Base-by-base conservation (phyloP, 1,140 invertebrate genomes). In the Pseudomyrmex dendroicus region DNA sequence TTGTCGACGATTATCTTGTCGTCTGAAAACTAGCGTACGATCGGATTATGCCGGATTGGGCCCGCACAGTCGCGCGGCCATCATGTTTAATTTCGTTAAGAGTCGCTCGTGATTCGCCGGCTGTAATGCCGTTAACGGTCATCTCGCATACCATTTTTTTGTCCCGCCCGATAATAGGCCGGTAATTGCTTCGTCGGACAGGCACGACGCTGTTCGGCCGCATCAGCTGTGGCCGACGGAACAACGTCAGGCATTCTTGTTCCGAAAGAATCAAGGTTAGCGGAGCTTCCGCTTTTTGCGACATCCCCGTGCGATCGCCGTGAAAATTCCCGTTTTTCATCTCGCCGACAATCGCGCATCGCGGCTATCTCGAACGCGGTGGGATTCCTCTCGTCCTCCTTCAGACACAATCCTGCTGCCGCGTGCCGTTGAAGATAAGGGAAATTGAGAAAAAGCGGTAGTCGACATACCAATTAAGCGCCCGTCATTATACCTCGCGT, bases 321-420 rank as follows among this genome's bases (percentile, higher is more conserved):
- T 89, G 85, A 90, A 90, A 90, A 90, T 90, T 84, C 82, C 61
- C 73, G 61, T 89, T 90, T 77, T 86, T 84, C 76, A 76, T 70
- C 61, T 20, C 48, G 22, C 62, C 61, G 70, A 63, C 72, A 22
- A 80, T 82, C 62, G 17, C 22, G 17, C 59, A 44, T 22, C 13
- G 2, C 46, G 70, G 0, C 57, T 70, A 83, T 87, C 86, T 56
- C 73, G n/a, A 59, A 15, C 62, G 25, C 35, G 52, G 13, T 9
- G 80, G 63, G 67, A 84, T 80, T 84, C 64, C 22, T 61, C 22
- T 48, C 44, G 48, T 17, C 35, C 5, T n/a, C 20, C 52, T 84
- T 57, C 25, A 44, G 25, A 8, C 48, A 68, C 48, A 68, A 84
- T 87, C 61, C 72, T 73, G 85, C 77, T 82, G 61, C 76, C 83